Base-by-base conservation (phyloP, 2,797 vertebrate genomes). In the Iguana delicatissima region DNA sequence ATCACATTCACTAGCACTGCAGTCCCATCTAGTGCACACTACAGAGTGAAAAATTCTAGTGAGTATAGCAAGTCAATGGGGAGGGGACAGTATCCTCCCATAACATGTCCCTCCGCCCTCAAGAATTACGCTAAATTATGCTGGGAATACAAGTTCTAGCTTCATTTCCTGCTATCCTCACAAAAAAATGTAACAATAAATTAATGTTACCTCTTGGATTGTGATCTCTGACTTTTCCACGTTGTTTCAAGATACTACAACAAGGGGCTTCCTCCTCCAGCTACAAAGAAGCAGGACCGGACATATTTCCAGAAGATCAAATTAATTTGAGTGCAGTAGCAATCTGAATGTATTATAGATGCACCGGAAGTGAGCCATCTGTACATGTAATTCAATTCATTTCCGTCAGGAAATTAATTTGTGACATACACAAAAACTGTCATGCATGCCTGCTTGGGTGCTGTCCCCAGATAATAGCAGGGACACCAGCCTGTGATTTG, bases 321-420 rank as follows among this genome's bases (percentile, higher is more conserved):
- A 87, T 87, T 82, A 87, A 90, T 87, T 67, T 90, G 59, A 87
- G 67, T 87, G n/a, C 26, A 32, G 8, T 84, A 87, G 83, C 8
- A 62, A 46, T 69, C 80, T 67, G 89, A 80, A 84, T n/a, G n/a
- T 46, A 87, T 90, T 90, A 87, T 77, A 46, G 72, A 77, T 77
- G 59, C 80, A 77, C 89, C 80, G 0, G 89, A 91, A 90, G 85
- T 84, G 72, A 91, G 85, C 85, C 89, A 91, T 91, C 90, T 87
- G 80, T 84, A 67, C 62, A 8, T 79, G 73, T 79, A 87, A 87
- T 79, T 87, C 90, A 84, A 26, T 84, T 87, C 72, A 77, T 87
- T 91, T 79, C 62, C 73, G 72, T 6, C 80, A 87, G 85, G 80
- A 91, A 91, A 91, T 91, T 87, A 87, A 91, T 87, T 69, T 91